phyloP scores from a whole-genome alignment of 2,113 vertebrate species.

The Carassius gibelio region DNA sequence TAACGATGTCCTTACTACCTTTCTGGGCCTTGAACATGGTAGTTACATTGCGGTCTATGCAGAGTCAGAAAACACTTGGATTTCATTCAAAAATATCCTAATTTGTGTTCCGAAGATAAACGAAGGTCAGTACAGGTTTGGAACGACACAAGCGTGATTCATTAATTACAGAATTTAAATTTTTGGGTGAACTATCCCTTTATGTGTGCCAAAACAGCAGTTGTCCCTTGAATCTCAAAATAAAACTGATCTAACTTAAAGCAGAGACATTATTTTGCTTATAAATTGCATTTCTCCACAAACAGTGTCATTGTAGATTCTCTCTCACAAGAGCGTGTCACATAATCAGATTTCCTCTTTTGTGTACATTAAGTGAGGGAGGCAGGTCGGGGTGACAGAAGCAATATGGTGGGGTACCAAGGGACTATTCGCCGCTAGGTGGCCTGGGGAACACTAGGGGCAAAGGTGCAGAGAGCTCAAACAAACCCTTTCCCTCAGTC shows the following conservation, averaged over 20 bases:
- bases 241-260: neutral
- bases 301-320: neutral
- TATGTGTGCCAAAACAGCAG: neutral
- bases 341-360: slow-evolving; percentile 44
- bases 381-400: slow-evolving; percentile 62
- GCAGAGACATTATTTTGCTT: neutral
- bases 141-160: no score
- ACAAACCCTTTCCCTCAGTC: slow-evolving; percentile 68
- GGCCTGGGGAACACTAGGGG: slow-evolving; percentile 64
- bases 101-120: no score
- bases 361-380: slow-evolving; percentile 48
- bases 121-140: no score
- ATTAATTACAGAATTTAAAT: no score
- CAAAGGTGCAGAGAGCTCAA: slow-evolving; percentile 68
- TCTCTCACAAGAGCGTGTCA: neutral
- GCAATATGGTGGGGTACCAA: slow-evolving; percentile 68
- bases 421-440: slow-evolving; percentile 72
- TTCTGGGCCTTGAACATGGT: no score
- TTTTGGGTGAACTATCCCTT: no score
- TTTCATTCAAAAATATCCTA: no score
- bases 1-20: no score
- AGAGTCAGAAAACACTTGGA: no score
- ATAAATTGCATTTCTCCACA: neutral
- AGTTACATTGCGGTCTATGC: no score
- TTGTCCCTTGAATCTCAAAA: neutral